A percentile compares a stretch with the other conserved stretches of the same genome.
Evolutionary conservation across 2,797 vertebrate species (phyloP).

Genomic region (Lepilemur ruficaudatus): DNA sequence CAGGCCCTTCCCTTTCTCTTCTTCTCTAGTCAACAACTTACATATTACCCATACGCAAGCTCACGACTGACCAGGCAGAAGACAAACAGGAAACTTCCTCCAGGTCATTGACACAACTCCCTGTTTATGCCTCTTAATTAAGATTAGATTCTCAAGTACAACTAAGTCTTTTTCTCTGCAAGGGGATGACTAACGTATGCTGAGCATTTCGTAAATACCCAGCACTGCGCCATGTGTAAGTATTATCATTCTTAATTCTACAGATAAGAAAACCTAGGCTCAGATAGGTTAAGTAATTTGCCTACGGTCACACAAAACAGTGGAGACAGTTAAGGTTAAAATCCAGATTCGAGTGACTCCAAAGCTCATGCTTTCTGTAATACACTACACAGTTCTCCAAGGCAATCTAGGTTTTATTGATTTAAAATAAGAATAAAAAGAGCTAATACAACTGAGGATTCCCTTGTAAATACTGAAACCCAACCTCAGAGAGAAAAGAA

Average conservation of each 20-base stretch:
- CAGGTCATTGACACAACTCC: neutral
- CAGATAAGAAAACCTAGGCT: neutral
- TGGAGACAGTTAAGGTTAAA: constrained; percentile 17
- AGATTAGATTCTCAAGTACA: constrained; percentile 8
- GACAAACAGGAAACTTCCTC: neutral
- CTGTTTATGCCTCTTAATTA: neutral
- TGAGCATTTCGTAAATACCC: neutral
- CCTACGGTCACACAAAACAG: neutral
- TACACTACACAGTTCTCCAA: neutral
- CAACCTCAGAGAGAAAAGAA: neutral
- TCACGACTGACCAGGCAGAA: neutral
- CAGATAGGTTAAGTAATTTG: constrained; percentile 23
- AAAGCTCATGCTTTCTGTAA: constrained; percentile 3
- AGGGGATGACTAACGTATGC: constrained; percentile 7
- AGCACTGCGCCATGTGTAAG: neutral
- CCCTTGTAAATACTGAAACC: constrained; percentile 13
- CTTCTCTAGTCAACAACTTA: neutral
- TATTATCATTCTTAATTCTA: constrained; percentile 28
- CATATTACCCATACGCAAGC: neutral
- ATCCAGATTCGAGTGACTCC: neutral
- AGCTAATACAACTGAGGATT: neutral
- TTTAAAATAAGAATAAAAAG: constrained; percentile 35
- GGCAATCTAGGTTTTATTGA: neutral
- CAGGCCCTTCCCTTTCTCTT: neutral
- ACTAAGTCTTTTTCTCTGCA: neutral